Percentiles rank a stretch among this genome's conserved stretches.
These are phyloP conservation scores for Oceanodroma leucorhoa DNA, from an alignment of 2,797 vertebrate species.

Conservation along the genomic window DNA sequence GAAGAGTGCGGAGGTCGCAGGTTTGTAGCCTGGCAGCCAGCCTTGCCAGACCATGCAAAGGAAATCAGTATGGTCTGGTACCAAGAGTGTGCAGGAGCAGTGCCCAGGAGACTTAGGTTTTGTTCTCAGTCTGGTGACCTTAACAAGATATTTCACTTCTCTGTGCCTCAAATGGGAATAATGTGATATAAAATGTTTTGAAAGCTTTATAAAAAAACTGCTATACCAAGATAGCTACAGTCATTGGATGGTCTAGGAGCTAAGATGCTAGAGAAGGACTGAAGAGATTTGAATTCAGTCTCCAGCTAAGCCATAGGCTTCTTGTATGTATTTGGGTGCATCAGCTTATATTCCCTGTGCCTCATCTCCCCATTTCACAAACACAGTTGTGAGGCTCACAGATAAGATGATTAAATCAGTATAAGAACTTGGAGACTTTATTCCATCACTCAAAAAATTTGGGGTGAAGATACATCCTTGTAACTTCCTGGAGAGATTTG, in stretches of 20 bases:
- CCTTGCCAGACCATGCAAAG: background rate
- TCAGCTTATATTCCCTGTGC: background rate
- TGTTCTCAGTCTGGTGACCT: background rate
- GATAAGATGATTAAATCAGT: constrained; percentile 37
- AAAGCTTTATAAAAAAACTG: background rate
- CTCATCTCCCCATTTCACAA: background rate
- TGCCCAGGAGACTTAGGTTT: background rate
- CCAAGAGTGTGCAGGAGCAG: background rate
- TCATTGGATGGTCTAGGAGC: background rate
- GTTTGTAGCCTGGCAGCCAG: background rate
- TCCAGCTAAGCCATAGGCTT: background rate
- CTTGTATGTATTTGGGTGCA: background rate
- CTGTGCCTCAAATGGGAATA: background rate
- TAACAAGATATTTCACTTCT: background rate
- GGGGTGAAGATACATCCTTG: background rate
- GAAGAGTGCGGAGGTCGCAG: background rate
- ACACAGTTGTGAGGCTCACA: background rate
- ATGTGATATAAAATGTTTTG: background rate
- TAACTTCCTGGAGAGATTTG: constrained; percentile 19
- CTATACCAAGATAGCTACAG: background rate
- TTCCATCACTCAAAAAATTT: constrained; percentile 28
- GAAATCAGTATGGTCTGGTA: too few relatives aligned
- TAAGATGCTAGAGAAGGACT: background rate
- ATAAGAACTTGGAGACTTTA: background rate
- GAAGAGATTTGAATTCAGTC: background rate